Base-by-base conservation (phyloP, 2,888 invertebrate genomes). In the Gasteruption jaculator region DNA sequence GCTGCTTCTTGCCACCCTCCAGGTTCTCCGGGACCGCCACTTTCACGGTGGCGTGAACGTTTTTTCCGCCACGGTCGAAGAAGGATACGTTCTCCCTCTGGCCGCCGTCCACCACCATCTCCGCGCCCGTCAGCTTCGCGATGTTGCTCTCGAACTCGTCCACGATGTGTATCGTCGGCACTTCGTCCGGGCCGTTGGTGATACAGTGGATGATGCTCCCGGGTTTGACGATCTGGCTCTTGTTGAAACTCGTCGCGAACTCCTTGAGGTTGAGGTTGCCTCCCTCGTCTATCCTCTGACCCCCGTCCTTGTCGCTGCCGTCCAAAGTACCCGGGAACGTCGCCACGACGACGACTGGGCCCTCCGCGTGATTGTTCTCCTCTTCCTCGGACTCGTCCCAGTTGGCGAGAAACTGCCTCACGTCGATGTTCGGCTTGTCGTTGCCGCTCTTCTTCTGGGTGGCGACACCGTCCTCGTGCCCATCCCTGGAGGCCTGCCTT, bases 311-410 rank as follows among this genome's bases (percentile, higher is more conserved):
- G 14, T 27, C 22, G 5, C 34, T 36, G 19, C 20, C n/a, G n/a
- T 37, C 27, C 27, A 32, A 18, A 7, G 33, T 33, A 12, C 29
- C 29, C 4, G 31, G 8, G 12, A 22, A 8, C 10, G 38, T 4
- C 22, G 29, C 4, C 10, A 21, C 5, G n/a, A 20, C n/a, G n/a
- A n/a, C n/a, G n/a, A n/a, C n/a, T n/a, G n/a, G n/a, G n/a, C n/a
- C n/a, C n/a, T n/a, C n/a, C n/a, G n/a, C n/a, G n/a, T n/a, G n/a
- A n/a, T n/a, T n/a, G n/a, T n/a, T n/a, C n/a, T 71, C 68, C 33
- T 70, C 71, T 8, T 71, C 71, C 32, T 66, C 69, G 2, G 66
- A 65, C 30, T 69, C 68, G 39, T 68, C 70, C 71, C 71, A 71
- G 27, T 57, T 71, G 2, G 68, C 71, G 21, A 71, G 42, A 50